phyloP scores from a whole-genome alignment of 2,888 invertebrate genomes.

The Chirona hameri region DNA sequence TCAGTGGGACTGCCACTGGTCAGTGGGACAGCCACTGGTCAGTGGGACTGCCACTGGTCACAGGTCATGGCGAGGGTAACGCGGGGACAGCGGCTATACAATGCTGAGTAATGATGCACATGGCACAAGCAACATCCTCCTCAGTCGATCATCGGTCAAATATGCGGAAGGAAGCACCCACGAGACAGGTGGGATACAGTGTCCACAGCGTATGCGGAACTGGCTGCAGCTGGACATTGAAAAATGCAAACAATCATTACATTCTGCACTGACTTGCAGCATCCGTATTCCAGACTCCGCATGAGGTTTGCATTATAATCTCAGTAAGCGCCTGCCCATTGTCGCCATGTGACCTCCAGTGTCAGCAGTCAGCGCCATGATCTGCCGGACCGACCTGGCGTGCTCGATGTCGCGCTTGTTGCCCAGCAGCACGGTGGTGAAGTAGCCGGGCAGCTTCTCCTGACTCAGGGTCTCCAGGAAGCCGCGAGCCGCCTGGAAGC shows the following conservation, averaged over 20 bases:
- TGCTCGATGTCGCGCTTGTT: constrained; percentile 78
- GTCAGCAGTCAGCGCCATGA: too few species aligned
- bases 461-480: constrained; percentile 66
- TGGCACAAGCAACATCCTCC: too few species aligned
- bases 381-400: constrained; percentile 58
- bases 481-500: constrained; percentile 70
- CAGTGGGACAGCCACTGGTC: too few species aligned
- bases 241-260: background rate
- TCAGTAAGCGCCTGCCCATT: background rate
- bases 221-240: background rate
- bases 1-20: too few species aligned
- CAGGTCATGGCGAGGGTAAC: background rate
- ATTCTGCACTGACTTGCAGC: background rate
- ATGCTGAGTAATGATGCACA: background rate
- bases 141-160: too few species aligned
- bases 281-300: background rate
- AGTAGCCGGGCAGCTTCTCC: constrained; percentile 68
- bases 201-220: too few species aligned
- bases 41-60: too few species aligned
- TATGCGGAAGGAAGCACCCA: too few species aligned
- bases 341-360: background rate
- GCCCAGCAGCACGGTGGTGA: constrained; percentile 70
- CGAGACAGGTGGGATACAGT: too few species aligned
- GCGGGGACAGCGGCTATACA: background rate
- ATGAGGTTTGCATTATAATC: background rate